phyloP scores from a whole-genome alignment of 35 echinoderm and acorn worm genomes.

The Diadema setosum region DNA sequence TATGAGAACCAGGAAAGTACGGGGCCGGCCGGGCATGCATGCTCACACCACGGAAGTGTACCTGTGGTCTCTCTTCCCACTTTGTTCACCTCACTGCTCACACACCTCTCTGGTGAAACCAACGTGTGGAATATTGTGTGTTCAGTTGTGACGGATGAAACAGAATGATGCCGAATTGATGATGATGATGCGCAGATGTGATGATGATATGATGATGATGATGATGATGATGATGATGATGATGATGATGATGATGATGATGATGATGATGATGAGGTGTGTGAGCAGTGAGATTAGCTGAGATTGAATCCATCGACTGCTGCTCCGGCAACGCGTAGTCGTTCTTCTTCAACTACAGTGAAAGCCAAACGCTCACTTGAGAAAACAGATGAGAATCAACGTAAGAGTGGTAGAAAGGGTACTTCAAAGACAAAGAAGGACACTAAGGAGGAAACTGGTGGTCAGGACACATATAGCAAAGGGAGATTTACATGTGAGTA shows the following conservation, averaged over 20 bases:
- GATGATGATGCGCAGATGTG: too few species aligned
- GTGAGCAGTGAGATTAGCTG: neutral
- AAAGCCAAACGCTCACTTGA: neutral
- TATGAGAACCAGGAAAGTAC: too few species aligned
- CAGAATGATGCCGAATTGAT: neutral
- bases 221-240: conserved; percentile 12
- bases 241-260: conserved; percentile 17
- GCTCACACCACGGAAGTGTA: too few species aligned
- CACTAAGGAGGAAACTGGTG: neutral
- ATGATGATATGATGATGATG: conserved; percentile 11
- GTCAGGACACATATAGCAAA: neutral
- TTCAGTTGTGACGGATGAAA: too few species aligned
- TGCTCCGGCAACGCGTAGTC: neutral
- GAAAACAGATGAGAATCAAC: neutral
- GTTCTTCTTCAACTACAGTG: neutral
- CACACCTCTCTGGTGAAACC: too few species aligned
- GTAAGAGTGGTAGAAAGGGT: neutral
- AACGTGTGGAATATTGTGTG: too few species aligned
- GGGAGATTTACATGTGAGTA: neutral
- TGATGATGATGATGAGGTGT: neutral
- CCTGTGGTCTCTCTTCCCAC: too few species aligned
- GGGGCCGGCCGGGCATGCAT: too few species aligned
- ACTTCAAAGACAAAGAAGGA: neutral
- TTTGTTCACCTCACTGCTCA: too few species aligned
- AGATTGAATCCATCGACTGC: neutral